phyloP scores from a whole-genome alignment of 2,888 invertebrate genomes.

The Cecidostiba fungosa region DNA sequence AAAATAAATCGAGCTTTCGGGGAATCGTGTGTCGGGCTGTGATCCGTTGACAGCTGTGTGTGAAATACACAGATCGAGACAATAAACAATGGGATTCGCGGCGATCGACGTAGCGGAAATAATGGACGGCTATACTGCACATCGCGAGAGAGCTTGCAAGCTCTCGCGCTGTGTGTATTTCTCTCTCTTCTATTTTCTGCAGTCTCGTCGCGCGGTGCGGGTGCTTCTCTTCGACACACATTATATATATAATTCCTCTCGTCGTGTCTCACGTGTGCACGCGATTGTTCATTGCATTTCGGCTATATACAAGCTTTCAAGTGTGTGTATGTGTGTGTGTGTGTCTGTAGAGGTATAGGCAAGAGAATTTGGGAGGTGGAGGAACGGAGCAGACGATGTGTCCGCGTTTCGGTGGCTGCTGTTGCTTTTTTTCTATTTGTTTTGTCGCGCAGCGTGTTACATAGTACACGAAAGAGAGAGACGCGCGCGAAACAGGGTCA shows the following conservation, averaged over 20 bases:
- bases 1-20: not conserved
- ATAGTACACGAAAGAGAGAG: not conserved
- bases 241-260: not conserved
- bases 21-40: not conserved
- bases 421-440: constrained; percentile 23
- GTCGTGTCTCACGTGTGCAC: not conserved
- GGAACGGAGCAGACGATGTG: constrained; percentile 26
- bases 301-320: not conserved
- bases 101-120: not conserved
- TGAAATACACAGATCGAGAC: not conserved
- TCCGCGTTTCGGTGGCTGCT: constrained; percentile 40
- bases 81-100: not conserved
- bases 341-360: not conserved
- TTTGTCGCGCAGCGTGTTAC: not conserved
- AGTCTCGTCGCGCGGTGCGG: constrained; percentile 24
- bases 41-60: not conserved
- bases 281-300: constrained; percentile 4
- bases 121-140: not conserved
- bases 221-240: constrained; percentile 6
- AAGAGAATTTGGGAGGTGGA: not conserved
- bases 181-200: constrained; percentile 49
- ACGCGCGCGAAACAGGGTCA: constrained; percentile 41
- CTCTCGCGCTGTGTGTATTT: not conserved
- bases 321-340: no score
- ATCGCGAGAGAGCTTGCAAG: not conserved